Conservation (phyloP, 2,888 invertebrate genomes). For the Schrankia costaestrigalis region DNA sequence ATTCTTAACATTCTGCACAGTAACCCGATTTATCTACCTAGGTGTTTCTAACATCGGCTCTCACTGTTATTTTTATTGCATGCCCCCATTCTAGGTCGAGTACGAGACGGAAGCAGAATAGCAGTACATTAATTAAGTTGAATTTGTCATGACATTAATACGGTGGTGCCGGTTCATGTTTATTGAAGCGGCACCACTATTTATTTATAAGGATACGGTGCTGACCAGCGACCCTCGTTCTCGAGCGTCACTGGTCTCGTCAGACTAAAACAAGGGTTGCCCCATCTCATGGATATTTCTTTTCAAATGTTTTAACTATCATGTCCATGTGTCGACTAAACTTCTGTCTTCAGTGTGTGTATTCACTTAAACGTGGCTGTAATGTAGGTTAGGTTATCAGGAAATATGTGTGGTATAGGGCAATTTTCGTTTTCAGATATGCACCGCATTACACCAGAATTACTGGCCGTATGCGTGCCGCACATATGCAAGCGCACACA, state of each 20-base stretch:
- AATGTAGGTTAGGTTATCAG: slow-evolving; percentile 70
- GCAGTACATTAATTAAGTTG: slow-evolving; percentile 49
- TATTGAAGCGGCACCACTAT: slow-evolving; percentile 43
- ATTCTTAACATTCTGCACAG: slow-evolving; percentile 75
- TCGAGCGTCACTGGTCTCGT: slow-evolving; percentile 53
- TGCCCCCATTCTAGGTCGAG: slow-evolving; percentile 68
- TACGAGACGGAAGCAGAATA: slow-evolving; percentile 51
- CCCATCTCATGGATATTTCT: slow-evolving; percentile 80
- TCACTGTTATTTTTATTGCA: slow-evolving; percentile 67
- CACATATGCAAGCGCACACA: slow-evolving; percentile 81
- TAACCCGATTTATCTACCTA: slow-evolving; percentile 71
- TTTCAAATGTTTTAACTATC: slow-evolving; percentile 72
- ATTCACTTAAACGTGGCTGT: slow-evolving; percentile 57
- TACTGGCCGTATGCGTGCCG: slow-evolving; percentile 81
- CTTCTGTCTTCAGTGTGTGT: slow-evolving; percentile 75
- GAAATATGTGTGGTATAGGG: slow-evolving; percentile 81
- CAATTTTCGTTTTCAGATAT: slow-evolving; percentile 81
- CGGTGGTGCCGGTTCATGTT: slow-evolving; percentile 45
- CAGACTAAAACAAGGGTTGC: slow-evolving; percentile 78
- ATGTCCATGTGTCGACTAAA: slow-evolving; percentile 76
- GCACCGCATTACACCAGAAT: slow-evolving; percentile 81
- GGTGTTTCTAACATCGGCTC: slow-evolving; percentile 66
- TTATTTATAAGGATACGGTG: slow-evolving; percentile 56
- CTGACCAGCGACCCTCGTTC: slow-evolving; percentile 47
- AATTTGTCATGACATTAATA: slow-evolving; percentile 56